Percentiles rank a stretch among this genome's conserved stretches.
Conservation (phyloP, 2,113 vertebrate species). For the Prionailurus bengalensis region DNA sequence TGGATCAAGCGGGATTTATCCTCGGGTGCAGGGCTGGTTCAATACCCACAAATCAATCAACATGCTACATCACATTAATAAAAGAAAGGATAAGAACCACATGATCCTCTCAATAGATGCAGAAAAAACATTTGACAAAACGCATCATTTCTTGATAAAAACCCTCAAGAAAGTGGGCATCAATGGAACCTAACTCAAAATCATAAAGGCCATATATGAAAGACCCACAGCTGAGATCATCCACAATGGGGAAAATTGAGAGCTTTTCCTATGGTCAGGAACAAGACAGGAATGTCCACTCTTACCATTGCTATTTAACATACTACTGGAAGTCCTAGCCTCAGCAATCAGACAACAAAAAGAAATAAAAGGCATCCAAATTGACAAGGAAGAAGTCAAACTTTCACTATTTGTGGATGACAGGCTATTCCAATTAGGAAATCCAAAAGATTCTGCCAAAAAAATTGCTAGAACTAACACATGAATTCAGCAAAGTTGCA, state of each 20-base stretch:
- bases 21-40: not conserved
- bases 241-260: not conserved
- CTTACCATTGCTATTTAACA: not conserved
- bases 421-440: not conserved
- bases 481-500: not conserved
- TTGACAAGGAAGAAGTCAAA: not conserved
- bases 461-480: not conserved
- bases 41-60: not conserved
- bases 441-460: not conserved
- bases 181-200: not conserved
- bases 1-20: no score
- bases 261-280: not conserved
- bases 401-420: not conserved
- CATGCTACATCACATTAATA: not conserved
- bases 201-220: not conserved
- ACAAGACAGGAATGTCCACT: not conserved
- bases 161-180: not conserved
- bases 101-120: not conserved
- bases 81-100: not conserved
- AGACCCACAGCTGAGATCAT: not conserved
- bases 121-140: not conserved
- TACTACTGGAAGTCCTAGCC: not conserved
- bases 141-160: not conserved
- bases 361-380: not conserved
- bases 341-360: not conserved